phyloP scores from a whole-genome alignment of 1,140 invertebrate genomes.

The Rhopalosiphum maidis region DNA sequence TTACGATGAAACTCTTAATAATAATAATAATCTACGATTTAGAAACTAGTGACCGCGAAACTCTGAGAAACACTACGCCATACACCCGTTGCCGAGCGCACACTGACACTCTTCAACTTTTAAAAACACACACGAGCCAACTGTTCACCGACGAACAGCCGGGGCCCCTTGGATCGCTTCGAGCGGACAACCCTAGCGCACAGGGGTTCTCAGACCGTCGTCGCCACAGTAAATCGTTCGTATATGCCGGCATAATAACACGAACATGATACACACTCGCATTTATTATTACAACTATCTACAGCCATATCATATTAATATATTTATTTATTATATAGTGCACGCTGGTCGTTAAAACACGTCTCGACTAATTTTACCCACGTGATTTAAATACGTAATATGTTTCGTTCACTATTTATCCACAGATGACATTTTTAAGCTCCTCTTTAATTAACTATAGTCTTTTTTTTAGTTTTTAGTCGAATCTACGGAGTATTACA shows the following conservation, averaged over 20 bases:
- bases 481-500: background rate
- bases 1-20: background rate
- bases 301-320: background rate
- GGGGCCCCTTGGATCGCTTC: conserved; percentile 44
- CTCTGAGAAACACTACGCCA: background rate
- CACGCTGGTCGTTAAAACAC: background rate
- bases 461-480: background rate
- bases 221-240: background rate
- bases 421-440: background rate
- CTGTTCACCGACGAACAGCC: conserved; percentile 21
- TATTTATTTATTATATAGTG: background rate
- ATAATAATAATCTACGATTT: background rate
- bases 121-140: conserved; percentile 12
- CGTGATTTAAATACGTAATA: background rate
- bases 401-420: background rate
- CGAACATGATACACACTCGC: background rate
- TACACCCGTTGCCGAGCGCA: background rate
- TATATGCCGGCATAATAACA: background rate
- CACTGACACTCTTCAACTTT: conserved; percentile 30
- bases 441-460: background rate
- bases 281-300: background rate
- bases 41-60: background rate
- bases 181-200: conserved; percentile 46
- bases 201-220: conserved; percentile 30
- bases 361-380: background rate